These are phyloP conservation scores for Pyxicephalus adspersus DNA, from an alignment of 2,113 vertebrate species.

Conservation along the genomic window DNA sequence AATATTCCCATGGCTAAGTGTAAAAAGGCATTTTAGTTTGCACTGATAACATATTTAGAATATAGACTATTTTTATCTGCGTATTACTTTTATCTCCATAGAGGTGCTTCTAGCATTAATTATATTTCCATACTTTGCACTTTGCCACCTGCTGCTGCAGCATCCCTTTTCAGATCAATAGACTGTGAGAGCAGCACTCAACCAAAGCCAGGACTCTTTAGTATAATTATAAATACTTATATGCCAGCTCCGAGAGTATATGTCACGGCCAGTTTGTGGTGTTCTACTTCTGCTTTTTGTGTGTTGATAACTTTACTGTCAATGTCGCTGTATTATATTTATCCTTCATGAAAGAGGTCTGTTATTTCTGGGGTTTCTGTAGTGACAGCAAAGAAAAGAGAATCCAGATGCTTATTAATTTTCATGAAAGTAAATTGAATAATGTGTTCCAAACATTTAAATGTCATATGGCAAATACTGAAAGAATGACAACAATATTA, in stretches of 20 bases:
- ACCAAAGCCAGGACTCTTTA: background rate
- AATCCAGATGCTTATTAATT: too few species aligned
- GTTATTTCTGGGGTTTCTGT: too few species aligned
- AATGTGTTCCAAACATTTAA: too few species aligned
- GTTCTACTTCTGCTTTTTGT: background rate
- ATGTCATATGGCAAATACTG: too few species aligned
- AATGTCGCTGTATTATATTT: background rate
- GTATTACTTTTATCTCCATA: background rate
- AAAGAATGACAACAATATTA: too few species aligned
- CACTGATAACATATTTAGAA: background rate
- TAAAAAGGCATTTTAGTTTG: background rate
- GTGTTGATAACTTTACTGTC: background rate
- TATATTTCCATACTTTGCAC: slow-evolving; percentile 6
- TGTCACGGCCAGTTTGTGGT: slow-evolving; percentile 3
- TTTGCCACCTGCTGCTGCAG: background rate
- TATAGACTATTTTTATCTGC: background rate
- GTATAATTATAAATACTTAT: slow-evolving; percentile 1
- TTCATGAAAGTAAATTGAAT: too few species aligned
- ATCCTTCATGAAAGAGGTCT: background rate
- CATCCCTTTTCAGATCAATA: too few species aligned
- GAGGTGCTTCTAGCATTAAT: slow-evolving; percentile 2
- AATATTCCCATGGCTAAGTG: too few species aligned
- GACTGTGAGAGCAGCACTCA: background rate
- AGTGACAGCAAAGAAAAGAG: too few species aligned
- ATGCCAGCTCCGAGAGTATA: background rate